Evolutionary conservation across 2,113 vertebrate species (phyloP).

Genomic region (Saccopteryx bilineata): DNA sequence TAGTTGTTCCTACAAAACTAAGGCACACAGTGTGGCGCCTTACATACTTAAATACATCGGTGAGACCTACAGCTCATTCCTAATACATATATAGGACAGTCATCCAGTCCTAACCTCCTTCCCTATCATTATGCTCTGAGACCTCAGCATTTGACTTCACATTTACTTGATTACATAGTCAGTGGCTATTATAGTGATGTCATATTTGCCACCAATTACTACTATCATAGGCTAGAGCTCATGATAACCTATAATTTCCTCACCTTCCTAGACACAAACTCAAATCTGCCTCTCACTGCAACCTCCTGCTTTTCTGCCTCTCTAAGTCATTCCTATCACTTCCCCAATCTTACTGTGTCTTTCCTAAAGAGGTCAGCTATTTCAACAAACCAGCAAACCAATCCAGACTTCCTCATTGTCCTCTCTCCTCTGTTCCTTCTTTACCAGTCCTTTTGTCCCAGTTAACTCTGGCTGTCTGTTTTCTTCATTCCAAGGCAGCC

Average conservation of each 20-base stretch:
- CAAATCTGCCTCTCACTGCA: neutral
- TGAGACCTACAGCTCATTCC: neutral
- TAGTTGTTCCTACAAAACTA: neutral
- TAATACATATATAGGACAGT: neutral
- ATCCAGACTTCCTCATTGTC: neutral
- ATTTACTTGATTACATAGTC: neutral
- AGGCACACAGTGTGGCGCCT: neutral
- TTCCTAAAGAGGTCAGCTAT: neutral
- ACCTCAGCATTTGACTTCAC: neutral
- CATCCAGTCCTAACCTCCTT: neutral
- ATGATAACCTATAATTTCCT: neutral
- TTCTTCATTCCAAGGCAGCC: neutral
- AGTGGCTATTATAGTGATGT: neutral
- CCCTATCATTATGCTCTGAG: neutral
- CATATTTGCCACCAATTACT: neutral
- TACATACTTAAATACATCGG: neutral
- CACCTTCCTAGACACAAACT: neutral
- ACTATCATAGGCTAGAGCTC: neutral
- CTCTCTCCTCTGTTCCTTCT: neutral
- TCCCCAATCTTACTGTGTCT: neutral
- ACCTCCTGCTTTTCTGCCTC: neutral
- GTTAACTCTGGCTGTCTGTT: neutral
- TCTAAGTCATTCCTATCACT: neutral
- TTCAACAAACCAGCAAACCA: neutral
- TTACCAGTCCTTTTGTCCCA: neutral